Evolutionary conservation across 2,113 vertebrate species (phyloP).

Genomic region (Falco punctatus): DNA sequence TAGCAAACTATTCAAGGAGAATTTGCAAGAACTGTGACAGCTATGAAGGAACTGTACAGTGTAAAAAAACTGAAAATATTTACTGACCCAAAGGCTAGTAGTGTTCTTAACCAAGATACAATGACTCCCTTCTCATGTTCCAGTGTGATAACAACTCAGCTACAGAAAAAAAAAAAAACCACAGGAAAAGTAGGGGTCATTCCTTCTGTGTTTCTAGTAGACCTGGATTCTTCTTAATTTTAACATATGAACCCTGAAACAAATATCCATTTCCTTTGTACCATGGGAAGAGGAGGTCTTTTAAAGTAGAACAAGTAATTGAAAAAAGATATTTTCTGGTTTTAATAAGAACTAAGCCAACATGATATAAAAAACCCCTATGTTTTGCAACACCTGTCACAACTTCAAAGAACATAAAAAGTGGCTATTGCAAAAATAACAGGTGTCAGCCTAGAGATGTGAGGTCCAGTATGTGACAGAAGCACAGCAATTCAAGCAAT

Average conservation of each 20-base stretch:
- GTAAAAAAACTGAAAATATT: slow-evolving; percentile 31
- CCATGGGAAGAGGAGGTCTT: slow-evolving; percentile 19
- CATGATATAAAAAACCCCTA: slow-evolving; percentile 32
- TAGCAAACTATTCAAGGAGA: neutral
- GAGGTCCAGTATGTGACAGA: slow-evolving; percentile 33
- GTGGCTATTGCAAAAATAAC: slow-evolving; percentile 48
- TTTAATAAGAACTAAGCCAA: slow-evolving; percentile 66
- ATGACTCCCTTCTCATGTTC: neutral
- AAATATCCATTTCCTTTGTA: slow-evolving; percentile 62
- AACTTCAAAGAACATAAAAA: slow-evolving; percentile 62
- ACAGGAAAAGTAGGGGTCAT: slow-evolving; percentile 27
- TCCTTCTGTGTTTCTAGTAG: slow-evolving; percentile 31
- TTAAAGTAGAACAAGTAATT: slow-evolving; percentile 57
- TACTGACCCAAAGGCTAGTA: neutral
- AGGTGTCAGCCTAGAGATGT: slow-evolving; percentile 44
- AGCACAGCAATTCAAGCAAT: slow-evolving; percentile 9
- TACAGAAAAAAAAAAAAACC: slow-evolving; percentile 47
- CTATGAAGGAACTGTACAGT: neutral
- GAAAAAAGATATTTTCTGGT: slow-evolving; percentile 68
- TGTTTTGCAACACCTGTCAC: slow-evolving; percentile 66
- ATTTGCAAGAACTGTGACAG: neutral
- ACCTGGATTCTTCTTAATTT: slow-evolving; percentile 40
- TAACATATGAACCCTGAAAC: slow-evolving; percentile 46
- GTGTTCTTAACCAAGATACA: neutral
- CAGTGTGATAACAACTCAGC: neutral